Conservation (phyloP, 2,797 vertebrate genomes). For the Molossus alvarezi region DNA sequence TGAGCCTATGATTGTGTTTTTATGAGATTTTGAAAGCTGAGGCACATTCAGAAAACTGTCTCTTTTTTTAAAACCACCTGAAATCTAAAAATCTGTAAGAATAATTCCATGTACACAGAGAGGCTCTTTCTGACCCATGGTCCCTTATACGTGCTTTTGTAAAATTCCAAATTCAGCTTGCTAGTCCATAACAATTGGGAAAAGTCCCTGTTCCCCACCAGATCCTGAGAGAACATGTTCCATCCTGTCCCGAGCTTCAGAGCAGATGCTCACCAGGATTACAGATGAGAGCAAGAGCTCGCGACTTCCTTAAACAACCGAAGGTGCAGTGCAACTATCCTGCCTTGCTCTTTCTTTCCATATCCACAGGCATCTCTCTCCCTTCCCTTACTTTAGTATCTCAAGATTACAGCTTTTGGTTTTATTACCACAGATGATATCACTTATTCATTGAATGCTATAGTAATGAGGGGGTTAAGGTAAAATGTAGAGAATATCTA, state of each 20-base stretch:
- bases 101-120: not conserved
- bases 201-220: slow-evolving; percentile 6
- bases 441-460: slow-evolving; percentile 6
- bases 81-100: slow-evolving; percentile 18
- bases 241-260: not conserved
- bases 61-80: slow-evolving; percentile 33
- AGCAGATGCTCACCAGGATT: not conserved
- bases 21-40: slow-evolving; percentile 34
- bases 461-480: not conserved
- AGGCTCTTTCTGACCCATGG: not conserved
- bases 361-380: not conserved
- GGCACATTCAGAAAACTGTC: slow-evolving; percentile 23
- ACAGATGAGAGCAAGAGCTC: not conserved
- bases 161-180: not conserved
- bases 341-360: not conserved
- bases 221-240: not conserved
- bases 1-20: not conserved
- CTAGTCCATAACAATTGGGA: not conserved
- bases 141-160: not conserved
- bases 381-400: not conserved
- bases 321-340: not conserved
- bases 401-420: slow-evolving; percentile 23
- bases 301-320: not conserved
- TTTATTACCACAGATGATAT: not conserved
- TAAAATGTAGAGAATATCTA: not conserved